phyloP scores from a whole-genome alignment of 1,140 invertebrate species.

The Wiebesia pumilae region DNA sequence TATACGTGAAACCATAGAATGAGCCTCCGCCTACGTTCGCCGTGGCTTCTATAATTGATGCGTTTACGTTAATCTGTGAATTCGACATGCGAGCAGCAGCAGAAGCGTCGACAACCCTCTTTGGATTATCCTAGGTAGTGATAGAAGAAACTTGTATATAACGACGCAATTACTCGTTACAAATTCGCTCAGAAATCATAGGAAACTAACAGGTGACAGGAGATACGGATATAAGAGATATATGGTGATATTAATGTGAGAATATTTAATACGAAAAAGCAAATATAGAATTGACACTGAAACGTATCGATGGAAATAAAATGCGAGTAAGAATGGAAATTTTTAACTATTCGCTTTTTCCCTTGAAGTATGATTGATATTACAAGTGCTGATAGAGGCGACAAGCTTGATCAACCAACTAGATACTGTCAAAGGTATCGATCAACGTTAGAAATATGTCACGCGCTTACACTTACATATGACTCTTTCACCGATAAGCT shows the following conservation, averaged over 20 bases:
- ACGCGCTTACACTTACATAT: background rate
- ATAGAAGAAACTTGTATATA: conserved; percentile 43
- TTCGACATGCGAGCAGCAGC: conserved; percentile 27
- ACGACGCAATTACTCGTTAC: conserved; percentile 2
- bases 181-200: background rate
- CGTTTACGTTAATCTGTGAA: conserved; percentile 52
- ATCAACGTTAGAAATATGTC: background rate
- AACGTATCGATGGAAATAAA: background rate
- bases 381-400: background rate
- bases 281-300: background rate
- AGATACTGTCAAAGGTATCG: background rate
- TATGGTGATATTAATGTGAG: background rate
- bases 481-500: background rate
- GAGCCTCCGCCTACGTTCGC: conserved; percentile 2
- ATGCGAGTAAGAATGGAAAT: background rate
- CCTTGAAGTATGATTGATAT: background rate
- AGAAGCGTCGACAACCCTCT: background rate
- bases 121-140: conserved; percentile 32
- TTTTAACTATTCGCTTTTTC: background rate
- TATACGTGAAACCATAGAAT: background rate
- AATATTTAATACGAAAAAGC: background rate
- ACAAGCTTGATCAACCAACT: background rate
- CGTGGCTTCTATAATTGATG: conserved; percentile 50
- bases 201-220: background rate
- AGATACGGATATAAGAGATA: too few species aligned